A percentile compares a stretch with the other conserved stretches of the same genome.
phyloP scores from a whole-genome alignment of 1,140 invertebrate genomes.

The Lepidotrigona ventralis region DNA sequence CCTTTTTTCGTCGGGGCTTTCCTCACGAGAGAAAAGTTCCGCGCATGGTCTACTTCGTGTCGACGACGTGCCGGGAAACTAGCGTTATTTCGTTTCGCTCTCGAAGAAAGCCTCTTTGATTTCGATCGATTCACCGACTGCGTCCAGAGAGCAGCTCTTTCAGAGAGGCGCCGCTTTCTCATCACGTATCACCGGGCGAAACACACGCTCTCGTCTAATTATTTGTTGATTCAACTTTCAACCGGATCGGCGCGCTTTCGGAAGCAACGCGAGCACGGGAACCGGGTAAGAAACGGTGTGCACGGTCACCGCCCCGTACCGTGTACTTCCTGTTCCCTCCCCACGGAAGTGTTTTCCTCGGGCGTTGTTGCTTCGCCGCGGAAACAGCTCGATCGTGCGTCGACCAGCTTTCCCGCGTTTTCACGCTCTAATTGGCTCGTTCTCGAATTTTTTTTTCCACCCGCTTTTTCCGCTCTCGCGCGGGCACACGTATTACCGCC shows the following conservation, averaged over 20 bases:
- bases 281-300: not conserved
- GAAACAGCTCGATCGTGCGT: slow-evolving; percentile 3
- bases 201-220: slow-evolving; percentile 1
- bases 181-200: not conserved
- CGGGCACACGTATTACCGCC: slow-evolving; percentile 29
- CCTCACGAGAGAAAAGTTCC: slow-evolving; percentile 22
- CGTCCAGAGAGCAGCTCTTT: not conserved
- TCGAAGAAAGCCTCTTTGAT: not conserved
- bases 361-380: not conserved
- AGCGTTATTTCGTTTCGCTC: not conserved
- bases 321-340: not conserved
- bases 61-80: not conserved
- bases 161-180: not conserved
- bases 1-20: slow-evolving; percentile 37
- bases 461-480: not conserved
- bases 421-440: slow-evolving; percentile 29
- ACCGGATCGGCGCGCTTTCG: not conserved
- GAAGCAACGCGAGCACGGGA: not conserved
- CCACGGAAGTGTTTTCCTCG: too few species aligned
- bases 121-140: not conserved
- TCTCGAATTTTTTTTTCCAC: slow-evolving; percentile 18
- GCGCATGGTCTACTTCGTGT: slow-evolving; percentile 4
- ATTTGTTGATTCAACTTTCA: not conserved
- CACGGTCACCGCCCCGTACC: not conserved
- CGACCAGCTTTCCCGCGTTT: slow-evolving; percentile 17